Evolutionary conservation across 1,140 invertebrate species (phyloP), one percentile per base, ranked within the genome.

Genomic region (Gryon sp.): DNA sequence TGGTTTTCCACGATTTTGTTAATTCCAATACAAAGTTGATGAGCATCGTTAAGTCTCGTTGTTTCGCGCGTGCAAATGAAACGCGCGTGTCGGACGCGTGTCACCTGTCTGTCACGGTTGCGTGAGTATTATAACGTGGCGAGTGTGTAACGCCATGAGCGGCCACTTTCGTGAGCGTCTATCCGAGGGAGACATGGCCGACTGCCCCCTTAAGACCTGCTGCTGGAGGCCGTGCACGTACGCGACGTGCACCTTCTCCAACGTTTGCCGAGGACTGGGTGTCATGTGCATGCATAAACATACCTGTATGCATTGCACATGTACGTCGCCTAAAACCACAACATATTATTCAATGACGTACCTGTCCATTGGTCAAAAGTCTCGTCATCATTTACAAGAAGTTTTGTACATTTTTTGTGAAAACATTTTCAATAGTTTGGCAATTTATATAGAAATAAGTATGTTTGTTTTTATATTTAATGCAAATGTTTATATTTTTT

Each of bases 101-200:
- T 87, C 86, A 88, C 86, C 86, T 88, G 86, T 88, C 85, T 83
- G 86, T 86, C 79, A 87, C 79, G 87, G 68, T 86, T 81, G 78
- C 80, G 74, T 82, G 84, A 80, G 57, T 79, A 79, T 76, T 79
- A 79, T 55, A 75, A 57, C 76, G 70, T 59, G 45, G 70, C 28
- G 48, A 70, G 65, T 83, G 53, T 79, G 75, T n/a, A n/a, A n/a
- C 78, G 66, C 78, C 76, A 79, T 74, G 62, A 66, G 50, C 68
- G 70, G 65, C 60, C 72, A 79, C 77, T 79, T 80, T 81, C 75
- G 73, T 63, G 74, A 46, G 76, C 79, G 83, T 81, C 81, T 83
- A 84, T 80, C 82, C 80, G 68, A 79, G 66, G 81, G 76, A 85
- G 83, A 85, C 75, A 86, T 85, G 82, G 80, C 83, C 83, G 82